Conservation (phyloP, 2,113 vertebrate genomes). For the Isurus oxyrinchus region DNA sequence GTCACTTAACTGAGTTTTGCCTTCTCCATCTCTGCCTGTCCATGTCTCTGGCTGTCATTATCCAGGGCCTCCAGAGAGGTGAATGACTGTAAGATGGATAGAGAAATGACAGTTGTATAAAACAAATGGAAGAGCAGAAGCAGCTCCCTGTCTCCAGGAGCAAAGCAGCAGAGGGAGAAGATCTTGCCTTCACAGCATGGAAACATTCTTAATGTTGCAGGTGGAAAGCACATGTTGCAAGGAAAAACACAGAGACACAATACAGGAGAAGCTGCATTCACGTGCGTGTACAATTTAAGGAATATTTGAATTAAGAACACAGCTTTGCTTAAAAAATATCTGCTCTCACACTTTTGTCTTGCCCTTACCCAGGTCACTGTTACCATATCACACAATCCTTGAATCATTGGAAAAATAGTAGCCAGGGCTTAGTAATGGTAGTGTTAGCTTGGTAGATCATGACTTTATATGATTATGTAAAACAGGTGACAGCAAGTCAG, state of each 20-base stretch:
- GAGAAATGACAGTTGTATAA: not conserved
- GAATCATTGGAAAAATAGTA: not conserved
- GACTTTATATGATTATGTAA: not conserved
- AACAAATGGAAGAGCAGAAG: not conserved
- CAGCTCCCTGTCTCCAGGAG: not conserved
- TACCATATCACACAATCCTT: not conserved
- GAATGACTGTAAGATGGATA: not conserved
- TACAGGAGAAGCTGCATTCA: not conserved
- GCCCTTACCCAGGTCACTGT: not conserved
- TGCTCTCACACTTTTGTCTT: not conserved
- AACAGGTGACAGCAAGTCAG: not conserved
- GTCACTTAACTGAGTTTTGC: not conserved
- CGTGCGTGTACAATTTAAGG: not conserved
- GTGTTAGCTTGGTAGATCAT: not conserved
- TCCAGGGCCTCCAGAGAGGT: conserved; percentile 10
- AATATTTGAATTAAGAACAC: not conserved
- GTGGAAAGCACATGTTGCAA: not conserved
- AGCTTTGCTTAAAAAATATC: not conserved
- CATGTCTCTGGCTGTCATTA: conserved; percentile 24
- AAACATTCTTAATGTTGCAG: not conserved
- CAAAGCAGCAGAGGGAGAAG: not conserved
- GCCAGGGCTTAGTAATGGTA: not conserved
- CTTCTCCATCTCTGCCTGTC: not conserved
- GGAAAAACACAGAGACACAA: not conserved
- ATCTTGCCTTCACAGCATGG: not conserved